A percentile compares a stretch with the other conserved stretches of the same genome.
Conservation (phyloP, 2,113 vertebrate genomes). For the Perca schrenkii region DNA sequence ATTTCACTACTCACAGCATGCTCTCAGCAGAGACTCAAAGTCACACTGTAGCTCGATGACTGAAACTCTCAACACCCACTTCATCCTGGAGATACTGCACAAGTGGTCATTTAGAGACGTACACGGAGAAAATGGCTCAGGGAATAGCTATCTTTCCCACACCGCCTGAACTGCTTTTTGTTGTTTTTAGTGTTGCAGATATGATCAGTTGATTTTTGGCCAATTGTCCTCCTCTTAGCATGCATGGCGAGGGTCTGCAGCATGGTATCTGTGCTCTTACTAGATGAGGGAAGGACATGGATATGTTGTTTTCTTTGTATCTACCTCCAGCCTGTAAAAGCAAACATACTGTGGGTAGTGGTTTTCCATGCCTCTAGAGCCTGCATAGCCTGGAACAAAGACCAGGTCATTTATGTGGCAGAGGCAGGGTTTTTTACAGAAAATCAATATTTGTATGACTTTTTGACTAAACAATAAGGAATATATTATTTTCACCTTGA, state of each 20-base stretch:
- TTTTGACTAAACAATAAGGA: conserved; percentile 7
- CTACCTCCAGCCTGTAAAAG: conserved; percentile 60
- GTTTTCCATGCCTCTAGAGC: conserved; percentile 38
- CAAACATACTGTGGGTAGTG: conserved; percentile 52
- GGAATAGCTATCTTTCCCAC: conserved; percentile 67
- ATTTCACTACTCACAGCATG: background rate
- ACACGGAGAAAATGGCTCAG: conserved; percentile 42
- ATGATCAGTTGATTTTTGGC: conserved; percentile 62
- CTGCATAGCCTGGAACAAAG: conserved; percentile 27
- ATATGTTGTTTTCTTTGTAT: conserved; percentile 72
- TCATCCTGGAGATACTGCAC: conserved; percentile 20
- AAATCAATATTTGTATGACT: conserved; percentile 46
- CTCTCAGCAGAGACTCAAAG: conserved; percentile 36
- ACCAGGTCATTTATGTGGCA: conserved; percentile 26
- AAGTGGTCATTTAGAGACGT: conserved; percentile 44
- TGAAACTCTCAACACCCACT: conserved; percentile 40
- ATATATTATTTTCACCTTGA: conserved; percentile 28
- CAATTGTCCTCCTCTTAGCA: conserved; percentile 63
- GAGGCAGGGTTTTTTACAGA: conserved; percentile 15
- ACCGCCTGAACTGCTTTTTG: conserved; percentile 54
- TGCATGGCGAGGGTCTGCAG: conserved; percentile 42
- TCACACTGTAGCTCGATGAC: conserved; percentile 28
- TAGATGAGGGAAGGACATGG: conserved; percentile 63
- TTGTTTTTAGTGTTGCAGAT: conserved; percentile 74
- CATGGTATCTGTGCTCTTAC: conserved; percentile 53